phyloP scores from a whole-genome alignment of 2,888 invertebrate species.

The Hololepta plana region DNA sequence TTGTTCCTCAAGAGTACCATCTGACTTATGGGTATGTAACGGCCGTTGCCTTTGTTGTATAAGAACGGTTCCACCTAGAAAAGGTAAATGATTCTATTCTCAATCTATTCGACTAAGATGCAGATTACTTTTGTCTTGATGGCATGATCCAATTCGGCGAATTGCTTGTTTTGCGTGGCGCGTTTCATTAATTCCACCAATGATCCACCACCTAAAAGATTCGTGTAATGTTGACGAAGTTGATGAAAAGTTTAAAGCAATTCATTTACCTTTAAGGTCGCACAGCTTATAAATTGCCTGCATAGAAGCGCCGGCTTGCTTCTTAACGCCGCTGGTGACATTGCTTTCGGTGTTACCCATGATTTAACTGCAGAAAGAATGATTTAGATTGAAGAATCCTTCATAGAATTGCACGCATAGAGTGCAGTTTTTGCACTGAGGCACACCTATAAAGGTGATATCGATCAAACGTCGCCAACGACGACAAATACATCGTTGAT shows the following conservation, averaged over 20 bases:
- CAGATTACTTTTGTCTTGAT: slow-evolving; percentile 54
- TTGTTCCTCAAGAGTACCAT: slow-evolving; percentile 75
- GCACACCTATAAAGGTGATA: too few relatives aligned
- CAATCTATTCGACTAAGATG: neutral
- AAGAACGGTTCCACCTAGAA: slow-evolving; percentile 65
- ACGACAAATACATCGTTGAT: too few relatives aligned
- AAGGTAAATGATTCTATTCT: slow-evolving; percentile 3
- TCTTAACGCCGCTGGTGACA: slow-evolving; percentile 88
- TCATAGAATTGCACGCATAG: too few relatives aligned
- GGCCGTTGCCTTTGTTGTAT: slow-evolving; percentile 85
- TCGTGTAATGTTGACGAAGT: neutral
- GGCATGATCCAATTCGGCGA: slow-evolving; percentile 80
- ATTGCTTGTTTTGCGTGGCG: slow-evolving; percentile 77
- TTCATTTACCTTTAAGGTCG: slow-evolving; percentile 60
- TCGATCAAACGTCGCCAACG: too few relatives aligned
- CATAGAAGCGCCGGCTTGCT: slow-evolving; percentile 75
- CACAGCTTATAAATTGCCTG: slow-evolving; percentile 76
- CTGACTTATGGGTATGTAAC: slow-evolving; percentile 77
- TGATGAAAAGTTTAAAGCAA: neutral
- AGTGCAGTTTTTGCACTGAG: too few relatives aligned
- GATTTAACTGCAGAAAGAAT: slow-evolving; percentile 10
- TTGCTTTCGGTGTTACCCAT: slow-evolving; percentile 78
- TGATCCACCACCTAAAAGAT: slow-evolving; percentile 61
- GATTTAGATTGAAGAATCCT: too few relatives aligned
- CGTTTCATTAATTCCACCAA: slow-evolving; percentile 86